A percentile compares a stretch with the other conserved stretches of the same genome.
phyloP scores from a whole-genome alignment of 1,140 invertebrate species.

The Danaus plexippus region DNA sequence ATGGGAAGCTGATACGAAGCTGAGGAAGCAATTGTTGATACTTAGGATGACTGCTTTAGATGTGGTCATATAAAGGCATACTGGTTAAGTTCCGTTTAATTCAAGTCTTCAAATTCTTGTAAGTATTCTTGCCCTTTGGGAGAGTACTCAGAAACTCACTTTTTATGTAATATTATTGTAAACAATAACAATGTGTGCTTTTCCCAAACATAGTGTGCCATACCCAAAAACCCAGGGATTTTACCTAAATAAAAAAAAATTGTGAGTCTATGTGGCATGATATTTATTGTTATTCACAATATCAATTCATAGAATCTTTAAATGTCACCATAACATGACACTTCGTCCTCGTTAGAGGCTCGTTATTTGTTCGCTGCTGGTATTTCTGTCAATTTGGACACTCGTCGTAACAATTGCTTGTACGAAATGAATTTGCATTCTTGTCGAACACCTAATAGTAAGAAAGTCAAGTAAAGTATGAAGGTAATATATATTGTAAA shows the following conservation, averaged over 20 bases:
- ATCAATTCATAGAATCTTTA: constrained; percentile 18
- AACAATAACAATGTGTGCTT: too few species aligned
- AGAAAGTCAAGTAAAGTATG: too few species aligned
- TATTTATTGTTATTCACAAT: constrained; percentile 5
- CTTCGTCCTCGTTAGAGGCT: constrained; percentile 49
- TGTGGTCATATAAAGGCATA: constrained; percentile 2
- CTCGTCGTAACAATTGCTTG: constrained; percentile 40
- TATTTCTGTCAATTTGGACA: constrained; percentile 31
- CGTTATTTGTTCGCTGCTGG: constrained; percentile 59
- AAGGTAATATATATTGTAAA: too few species aligned
- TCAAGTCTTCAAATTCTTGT: constrained; percentile 9
- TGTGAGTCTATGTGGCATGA: too few species aligned
- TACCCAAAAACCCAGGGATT: too few species aligned
- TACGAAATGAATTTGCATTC: not conserved
- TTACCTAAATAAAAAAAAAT: too few species aligned
- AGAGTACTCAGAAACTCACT: too few species aligned
- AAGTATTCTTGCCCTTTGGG: not conserved
- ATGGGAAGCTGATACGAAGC: constrained; percentile 24
- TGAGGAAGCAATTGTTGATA: constrained; percentile 13
- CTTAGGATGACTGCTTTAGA: constrained; percentile 3
- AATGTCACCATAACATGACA: constrained; percentile 34
- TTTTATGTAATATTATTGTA: too few species aligned
- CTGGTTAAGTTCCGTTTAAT: too few species aligned
- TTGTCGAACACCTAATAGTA: too few species aligned
- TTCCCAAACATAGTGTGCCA: too few species aligned